Evolutionary conservation across 2,888 invertebrate species (phyloP).

Genomic region (Coleophora deauratella): DNA sequence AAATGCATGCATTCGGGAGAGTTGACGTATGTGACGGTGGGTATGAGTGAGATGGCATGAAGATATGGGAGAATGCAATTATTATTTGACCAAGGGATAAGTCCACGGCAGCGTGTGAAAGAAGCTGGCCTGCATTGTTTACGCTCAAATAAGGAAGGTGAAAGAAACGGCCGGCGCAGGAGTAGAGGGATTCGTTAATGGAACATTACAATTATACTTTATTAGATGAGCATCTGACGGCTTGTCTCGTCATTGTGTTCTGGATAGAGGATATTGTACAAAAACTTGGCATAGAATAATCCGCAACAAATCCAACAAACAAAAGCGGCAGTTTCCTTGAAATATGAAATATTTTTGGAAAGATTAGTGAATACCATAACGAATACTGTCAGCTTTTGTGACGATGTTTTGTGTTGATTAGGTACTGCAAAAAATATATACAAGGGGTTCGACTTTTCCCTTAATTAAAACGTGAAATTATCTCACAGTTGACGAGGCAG

Average conservation of each 20-base stretch:
- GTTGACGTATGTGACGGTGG: constrained; percentile 49
- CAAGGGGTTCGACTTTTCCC: constrained; percentile 26
- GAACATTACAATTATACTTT: constrained; percentile 52
- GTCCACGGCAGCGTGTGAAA: constrained; percentile 71
- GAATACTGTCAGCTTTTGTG: neutral
- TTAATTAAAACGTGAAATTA: constrained; percentile 59
- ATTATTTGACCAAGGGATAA: constrained; percentile 72
- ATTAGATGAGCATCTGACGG: constrained; percentile 41
- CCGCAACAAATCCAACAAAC: constrained; percentile 18
- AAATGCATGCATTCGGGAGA: constrained; percentile 57
- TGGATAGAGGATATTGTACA: constrained; percentile 11
- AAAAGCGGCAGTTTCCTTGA: constrained; percentile 10
- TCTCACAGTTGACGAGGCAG: constrained; percentile 56
- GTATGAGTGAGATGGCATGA: constrained; percentile 48
- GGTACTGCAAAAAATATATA: constrained; percentile 3
- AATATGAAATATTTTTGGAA: constrained; percentile 9
- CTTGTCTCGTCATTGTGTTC: constrained; percentile 28
- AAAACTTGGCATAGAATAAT: constrained; percentile 17
- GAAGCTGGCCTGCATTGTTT: constrained; percentile 67
- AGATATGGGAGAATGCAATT: constrained; percentile 63
- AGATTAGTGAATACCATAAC: constrained; percentile 6
- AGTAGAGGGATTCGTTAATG: constrained; percentile 48
- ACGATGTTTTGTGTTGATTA: neutral
- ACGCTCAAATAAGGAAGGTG: constrained; percentile 69
- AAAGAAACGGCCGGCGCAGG: constrained; percentile 54